These are phyloP conservation scores for Lasioglossum oenotherae DNA, from an alignment of 2,888 invertebrate genomes.

Conservation along the genomic window DNA sequence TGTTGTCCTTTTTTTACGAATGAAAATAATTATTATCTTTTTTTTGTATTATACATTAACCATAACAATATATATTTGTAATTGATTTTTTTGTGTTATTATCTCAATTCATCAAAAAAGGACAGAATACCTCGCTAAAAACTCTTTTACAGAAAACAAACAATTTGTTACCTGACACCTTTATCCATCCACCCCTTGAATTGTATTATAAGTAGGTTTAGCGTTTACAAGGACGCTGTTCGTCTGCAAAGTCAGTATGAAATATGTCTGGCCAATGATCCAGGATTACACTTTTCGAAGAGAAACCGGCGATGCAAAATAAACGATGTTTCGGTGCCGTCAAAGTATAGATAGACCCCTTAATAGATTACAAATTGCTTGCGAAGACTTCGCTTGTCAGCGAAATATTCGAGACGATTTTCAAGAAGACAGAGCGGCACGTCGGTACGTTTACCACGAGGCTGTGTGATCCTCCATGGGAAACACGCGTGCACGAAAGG, in stretches of 20 bases:
- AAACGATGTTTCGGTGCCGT: not conserved
- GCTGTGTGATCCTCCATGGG: not conserved
- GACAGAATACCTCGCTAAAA: too few species aligned
- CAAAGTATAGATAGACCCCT: not conserved
- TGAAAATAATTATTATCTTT: too few species aligned
- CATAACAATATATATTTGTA: too few species aligned
- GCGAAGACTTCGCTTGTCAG: not conserved
- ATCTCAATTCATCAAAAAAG: too few species aligned
- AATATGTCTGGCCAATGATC: not conserved
- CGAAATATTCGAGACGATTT: conserved; percentile 1
- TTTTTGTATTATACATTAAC: too few species aligned
- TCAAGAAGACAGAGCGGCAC: not conserved
- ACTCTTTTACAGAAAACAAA: too few species aligned
- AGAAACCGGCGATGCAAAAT: not conserved
- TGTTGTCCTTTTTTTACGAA: too few species aligned
- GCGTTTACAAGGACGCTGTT: too few species aligned
- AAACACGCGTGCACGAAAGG: not conserved
- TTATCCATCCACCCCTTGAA: too few species aligned
- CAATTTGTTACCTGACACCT: too few species aligned
- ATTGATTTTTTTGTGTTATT: too few species aligned
- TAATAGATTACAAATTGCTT: not conserved
- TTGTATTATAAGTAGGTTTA: too few species aligned
- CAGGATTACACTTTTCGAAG: not conserved
- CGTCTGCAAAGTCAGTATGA: not conserved
- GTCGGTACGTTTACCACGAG: conserved; percentile 20